phyloP scores from a whole-genome alignment of 2,797 vertebrate genomes.

The Clarias platycephalus region DNA sequence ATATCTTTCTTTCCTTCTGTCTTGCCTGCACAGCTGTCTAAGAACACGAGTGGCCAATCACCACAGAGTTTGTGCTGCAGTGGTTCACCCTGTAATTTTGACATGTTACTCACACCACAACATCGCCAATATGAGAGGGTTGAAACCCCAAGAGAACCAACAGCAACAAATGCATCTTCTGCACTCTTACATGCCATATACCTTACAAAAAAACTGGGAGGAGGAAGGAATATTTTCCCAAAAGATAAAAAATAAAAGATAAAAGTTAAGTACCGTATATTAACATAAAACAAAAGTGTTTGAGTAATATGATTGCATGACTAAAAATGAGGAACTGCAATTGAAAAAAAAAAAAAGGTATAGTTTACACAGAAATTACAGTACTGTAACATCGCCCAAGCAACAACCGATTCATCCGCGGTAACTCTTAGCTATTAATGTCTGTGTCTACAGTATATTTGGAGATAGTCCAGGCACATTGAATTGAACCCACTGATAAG shows the following conservation, averaged over 20 bases:
- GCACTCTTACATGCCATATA: slow-evolving; percentile 45
- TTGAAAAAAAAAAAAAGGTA: neutral
- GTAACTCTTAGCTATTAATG: neutral
- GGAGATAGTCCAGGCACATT: neutral
- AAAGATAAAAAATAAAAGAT: neutral
- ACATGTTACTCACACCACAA: slow-evolving; percentile 71
- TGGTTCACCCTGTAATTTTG: slow-evolving; percentile 72
- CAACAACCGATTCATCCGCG: neutral
- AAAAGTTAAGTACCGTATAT: neutral
- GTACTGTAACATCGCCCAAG: neutral
- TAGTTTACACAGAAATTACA: neutral
- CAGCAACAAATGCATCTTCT: slow-evolving; percentile 43
- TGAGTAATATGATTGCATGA: neutral
- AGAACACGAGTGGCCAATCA: slow-evolving; percentile 63
- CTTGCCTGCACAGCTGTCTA: neutral
- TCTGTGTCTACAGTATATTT: neutral
- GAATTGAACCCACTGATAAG: slow-evolving; percentile 4
- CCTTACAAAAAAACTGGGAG: neutral
- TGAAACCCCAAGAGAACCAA: slow-evolving; percentile 59
- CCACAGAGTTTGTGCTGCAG: slow-evolving; percentile 70
- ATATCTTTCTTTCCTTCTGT: neutral
- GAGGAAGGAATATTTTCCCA: neutral
- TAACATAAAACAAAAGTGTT: neutral
- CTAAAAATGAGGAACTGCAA: neutral
- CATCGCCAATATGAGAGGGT: slow-evolving; percentile 70